Base-by-base conservation (phyloP, 2,888 invertebrate genomes). In the Euspilapteryx auroguttella region DNA sequence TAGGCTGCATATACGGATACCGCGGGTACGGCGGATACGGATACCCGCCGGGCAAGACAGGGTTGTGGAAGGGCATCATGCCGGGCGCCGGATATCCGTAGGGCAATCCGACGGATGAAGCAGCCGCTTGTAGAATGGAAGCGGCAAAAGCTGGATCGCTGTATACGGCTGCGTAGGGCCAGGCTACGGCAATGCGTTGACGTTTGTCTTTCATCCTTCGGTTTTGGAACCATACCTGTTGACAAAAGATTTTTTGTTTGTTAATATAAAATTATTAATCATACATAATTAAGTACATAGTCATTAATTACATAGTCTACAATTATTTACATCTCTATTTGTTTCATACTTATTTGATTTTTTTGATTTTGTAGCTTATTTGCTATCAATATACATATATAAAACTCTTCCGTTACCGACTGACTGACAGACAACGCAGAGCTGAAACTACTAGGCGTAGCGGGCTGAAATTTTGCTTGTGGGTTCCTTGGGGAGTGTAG, bases 161-260 rank as follows among this genome's bases (percentile, higher is more conserved):
- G 68, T 94, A 94, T 31, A 96, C 93, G 0, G 93, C 90, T 0
- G 91, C 88, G 63, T 94, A 94, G 0, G 96, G 96, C 96, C 97
- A 97, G 0, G 92, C 88, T 41, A 96, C 85, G 1, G 95, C 92
- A 58, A 95, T 87, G 10, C 94, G 80, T 53, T 98, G 97, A 0
- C 98, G 82, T 49, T 99, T 98, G 75, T 98, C 97, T 55, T 98
- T 95, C 94, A 95, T 95, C 29, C 95, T 79, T 20, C 95, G 81
- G 58, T 95, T 95, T 80, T 95, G 95, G 59, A 99, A 99, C 98
- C 98, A 98, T 12, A 94, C 93, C 92, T 93, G 79, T 3, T 63
- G 21, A 43, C 43, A 55, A 62, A 39, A 27, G 20, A 25, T n/a
- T 13, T 8, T 9, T 14, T 8, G 11, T n/a, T n/a, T n/a, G n/a